A percentile compares a stretch with the other conserved stretches of the same genome.
Conservation (phyloP, 2,888 invertebrate species). For the Deroplatys truncata region DNA sequence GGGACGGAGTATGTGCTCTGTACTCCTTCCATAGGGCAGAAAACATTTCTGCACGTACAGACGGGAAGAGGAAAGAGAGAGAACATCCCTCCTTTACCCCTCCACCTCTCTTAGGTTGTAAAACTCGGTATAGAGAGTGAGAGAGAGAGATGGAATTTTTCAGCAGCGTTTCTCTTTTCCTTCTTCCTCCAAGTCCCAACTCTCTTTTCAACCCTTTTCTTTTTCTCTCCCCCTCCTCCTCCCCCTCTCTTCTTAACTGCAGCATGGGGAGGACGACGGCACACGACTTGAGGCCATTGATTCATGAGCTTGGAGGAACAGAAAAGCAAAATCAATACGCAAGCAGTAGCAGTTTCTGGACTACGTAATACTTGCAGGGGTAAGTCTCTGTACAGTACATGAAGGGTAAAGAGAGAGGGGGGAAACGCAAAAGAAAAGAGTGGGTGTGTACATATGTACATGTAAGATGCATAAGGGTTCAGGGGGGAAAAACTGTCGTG, state of each 20-base stretch:
- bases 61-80: neutral
- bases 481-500: neutral
- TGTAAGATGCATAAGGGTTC: neutral
- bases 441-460: neutral
- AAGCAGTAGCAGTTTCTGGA: conserved; percentile 15
- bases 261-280: conserved; percentile 20
- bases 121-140: conserved; percentile 1
- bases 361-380: neutral
- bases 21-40: neutral
- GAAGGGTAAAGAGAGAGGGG: neutral
- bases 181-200: conserved; percentile 6
- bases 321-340: conserved; percentile 32
- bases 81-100: neutral
- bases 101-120: neutral
- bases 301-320: conserved; percentile 28
- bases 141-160: neutral
- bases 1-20: neutral
- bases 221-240: conserved; percentile 4
- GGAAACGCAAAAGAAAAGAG: neutral
- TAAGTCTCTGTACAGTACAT: neutral
- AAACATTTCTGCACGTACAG: neutral
- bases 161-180: neutral
- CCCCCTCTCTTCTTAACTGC: conserved; percentile 34
- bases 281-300: conserved; percentile 27
- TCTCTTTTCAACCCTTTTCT: conserved; percentile 16